A percentile compares a stretch with the other conserved stretches of the same genome.
These are phyloP conservation scores for Sarcophaga caerulescens DNA, from an alignment of 2,888 invertebrate genomes.

Conservation along the genomic window DNA sequence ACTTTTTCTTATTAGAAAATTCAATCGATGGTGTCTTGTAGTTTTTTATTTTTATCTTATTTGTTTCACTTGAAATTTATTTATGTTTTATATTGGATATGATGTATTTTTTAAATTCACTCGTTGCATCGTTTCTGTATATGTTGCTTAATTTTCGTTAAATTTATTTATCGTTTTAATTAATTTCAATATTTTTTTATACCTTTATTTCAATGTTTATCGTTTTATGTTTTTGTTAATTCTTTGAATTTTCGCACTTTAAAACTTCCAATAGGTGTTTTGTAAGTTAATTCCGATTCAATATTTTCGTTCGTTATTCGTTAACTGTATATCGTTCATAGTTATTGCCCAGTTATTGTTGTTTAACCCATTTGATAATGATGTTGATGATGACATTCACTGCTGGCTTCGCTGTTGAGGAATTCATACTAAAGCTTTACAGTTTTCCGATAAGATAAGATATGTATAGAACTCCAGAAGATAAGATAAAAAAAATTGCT, in stretches of 20 bases:
- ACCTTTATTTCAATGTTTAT: not conserved
- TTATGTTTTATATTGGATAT: not conserved
- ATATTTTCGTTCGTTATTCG: constrained; percentile 61
- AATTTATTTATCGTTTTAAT: not conserved
- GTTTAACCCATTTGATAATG: constrained; percentile 47
- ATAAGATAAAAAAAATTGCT: constrained; percentile 59
- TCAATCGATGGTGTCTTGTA: no score
- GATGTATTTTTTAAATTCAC: not conserved
- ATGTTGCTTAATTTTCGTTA: not conserved
- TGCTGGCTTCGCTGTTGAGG: constrained; percentile 32
- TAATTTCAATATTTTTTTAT: not conserved
- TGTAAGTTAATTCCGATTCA: constrained; percentile 18
- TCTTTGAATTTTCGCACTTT: not conserved
- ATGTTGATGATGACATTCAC: constrained; percentile 49
- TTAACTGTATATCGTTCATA: constrained; percentile 49
- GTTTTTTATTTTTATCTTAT: not conserved
- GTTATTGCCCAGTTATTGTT: constrained; percentile 41
- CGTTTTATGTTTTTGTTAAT: constrained; percentile 24
- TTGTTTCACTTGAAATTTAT: not conserved
- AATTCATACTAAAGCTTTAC: constrained; percentile 61
- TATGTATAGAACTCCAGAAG: constrained; percentile 43
- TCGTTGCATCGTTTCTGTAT: not conserved
- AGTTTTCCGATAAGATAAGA: constrained; percentile 60
- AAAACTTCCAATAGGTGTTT: constrained; percentile 4
- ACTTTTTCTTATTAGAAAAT: no score